phyloP scores from a whole-genome alignment of 2,888 invertebrate genomes.

The Ectropis crepuscularia region DNA sequence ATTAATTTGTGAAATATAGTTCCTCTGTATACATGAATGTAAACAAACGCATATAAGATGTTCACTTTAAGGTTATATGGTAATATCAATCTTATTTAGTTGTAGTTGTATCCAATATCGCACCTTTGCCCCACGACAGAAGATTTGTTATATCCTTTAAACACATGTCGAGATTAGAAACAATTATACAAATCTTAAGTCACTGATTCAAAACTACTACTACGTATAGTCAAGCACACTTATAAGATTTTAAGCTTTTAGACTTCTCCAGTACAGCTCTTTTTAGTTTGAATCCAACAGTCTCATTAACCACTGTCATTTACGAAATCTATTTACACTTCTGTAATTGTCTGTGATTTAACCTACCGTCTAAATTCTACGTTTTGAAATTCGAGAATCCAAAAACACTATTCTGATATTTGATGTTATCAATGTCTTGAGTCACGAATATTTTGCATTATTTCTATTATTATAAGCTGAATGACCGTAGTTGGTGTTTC shows the following conservation, averaged over 20 bases:
- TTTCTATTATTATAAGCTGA: constrained; percentile 50
- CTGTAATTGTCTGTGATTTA: constrained; percentile 23
- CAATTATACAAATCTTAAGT: constrained; percentile 30
- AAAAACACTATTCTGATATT: constrained; percentile 30
- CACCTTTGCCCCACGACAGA: constrained; percentile 17
- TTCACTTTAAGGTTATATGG: neutral
- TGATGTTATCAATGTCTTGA: constrained; percentile 44
- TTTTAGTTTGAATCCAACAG: constrained; percentile 3
- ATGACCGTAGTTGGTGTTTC: constrained; percentile 45
- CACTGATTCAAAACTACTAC: constrained; percentile 2
- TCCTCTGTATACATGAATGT: neutral
- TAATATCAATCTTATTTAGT: constrained; percentile 15
- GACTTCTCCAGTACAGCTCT: neutral
- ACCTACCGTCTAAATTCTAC: constrained; percentile 21
- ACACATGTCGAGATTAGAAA: constrained; percentile 33
- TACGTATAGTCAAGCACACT: constrained; percentile 1
- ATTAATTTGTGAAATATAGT: neutral
- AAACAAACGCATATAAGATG: constrained; percentile 15
- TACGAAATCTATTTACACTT: constrained; percentile 23
- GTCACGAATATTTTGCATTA: constrained; percentile 56
- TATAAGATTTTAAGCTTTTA: constrained; percentile 10
- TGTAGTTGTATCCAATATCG: constrained; percentile 20
- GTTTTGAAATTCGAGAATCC: constrained; percentile 28
- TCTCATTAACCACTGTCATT: constrained; percentile 14
- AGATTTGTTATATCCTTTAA: constrained; percentile 30